Conservation (phyloP, 2,113 vertebrate species). For the Leucoraja erinaceus region DNA sequence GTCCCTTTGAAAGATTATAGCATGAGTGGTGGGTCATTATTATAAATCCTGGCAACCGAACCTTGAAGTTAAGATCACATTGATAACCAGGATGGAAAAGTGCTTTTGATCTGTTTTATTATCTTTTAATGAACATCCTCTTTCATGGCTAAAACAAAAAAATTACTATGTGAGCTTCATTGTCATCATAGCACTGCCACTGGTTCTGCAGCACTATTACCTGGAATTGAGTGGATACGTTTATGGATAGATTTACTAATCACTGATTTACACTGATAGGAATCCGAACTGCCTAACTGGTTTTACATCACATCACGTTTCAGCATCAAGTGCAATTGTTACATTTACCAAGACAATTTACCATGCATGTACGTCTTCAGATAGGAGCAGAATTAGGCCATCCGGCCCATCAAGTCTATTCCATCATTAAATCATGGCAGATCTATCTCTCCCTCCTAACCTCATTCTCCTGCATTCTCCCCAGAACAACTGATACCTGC, state of each 20-base stretch:
- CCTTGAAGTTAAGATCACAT: not conserved
- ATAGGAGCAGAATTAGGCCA: too few relatives aligned
- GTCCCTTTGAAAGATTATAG: not conserved
- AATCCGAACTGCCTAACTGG: not conserved
- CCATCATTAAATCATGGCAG: too few relatives aligned
- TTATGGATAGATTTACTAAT: not conserved
- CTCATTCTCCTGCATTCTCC: too few relatives aligned
- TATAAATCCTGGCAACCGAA: not conserved
- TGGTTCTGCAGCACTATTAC: not conserved
- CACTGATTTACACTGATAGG: not conserved
- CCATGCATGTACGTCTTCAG: too few relatives aligned
- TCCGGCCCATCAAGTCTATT: too few relatives aligned
- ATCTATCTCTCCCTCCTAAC: too few relatives aligned
- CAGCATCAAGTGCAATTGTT: too few relatives aligned
- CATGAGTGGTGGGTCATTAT: too few relatives aligned
- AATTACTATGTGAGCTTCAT: not conserved
- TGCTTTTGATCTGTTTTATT: not conserved
- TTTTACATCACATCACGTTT: not conserved
- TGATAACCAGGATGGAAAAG: not conserved
- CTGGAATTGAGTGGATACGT: not conserved
- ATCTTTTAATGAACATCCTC: not conserved
- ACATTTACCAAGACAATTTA: too few relatives aligned
- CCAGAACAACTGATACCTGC: too few relatives aligned
- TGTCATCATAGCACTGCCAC: not conserved
- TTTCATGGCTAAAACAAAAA: not conserved